A percentile compares a stretch with the other conserved stretches of the same genome.
Evolutionary conservation across 2,113 vertebrate species (phyloP).

Genomic region (Erythrocercus mccallii): DNA sequence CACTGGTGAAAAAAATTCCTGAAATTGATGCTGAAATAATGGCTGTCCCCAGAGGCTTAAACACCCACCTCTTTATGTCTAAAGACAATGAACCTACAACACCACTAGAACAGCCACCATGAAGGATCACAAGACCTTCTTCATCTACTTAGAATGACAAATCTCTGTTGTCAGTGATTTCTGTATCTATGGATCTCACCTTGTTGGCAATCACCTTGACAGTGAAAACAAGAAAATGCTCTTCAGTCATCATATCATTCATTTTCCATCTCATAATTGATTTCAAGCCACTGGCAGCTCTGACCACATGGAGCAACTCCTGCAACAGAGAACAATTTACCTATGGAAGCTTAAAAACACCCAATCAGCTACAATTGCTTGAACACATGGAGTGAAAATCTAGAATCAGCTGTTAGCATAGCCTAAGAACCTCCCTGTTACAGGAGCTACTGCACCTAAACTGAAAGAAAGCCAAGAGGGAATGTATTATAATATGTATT

Average conservation of each 20-base stretch:
- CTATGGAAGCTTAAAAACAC: not conserved
- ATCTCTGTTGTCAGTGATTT: not conserved
- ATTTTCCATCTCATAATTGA: not conserved
- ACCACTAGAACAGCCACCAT: not conserved
- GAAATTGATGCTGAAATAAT: not conserved
- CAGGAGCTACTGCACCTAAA: not conserved
- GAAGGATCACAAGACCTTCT: not conserved
- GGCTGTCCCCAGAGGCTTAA: not conserved
- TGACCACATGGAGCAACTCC: not conserved
- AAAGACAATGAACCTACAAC: not conserved
- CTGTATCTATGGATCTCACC: not conserved
- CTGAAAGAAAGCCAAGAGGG: not conserved
- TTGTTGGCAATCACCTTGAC: not conserved
- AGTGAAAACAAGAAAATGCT: not conserved
- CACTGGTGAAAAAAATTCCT: not conserved
- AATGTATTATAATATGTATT: not conserved
- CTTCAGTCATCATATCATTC: not conserved
- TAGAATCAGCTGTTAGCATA: not conserved
- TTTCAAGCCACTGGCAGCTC: not conserved
- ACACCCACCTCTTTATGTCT: not conserved
- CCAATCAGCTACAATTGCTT: not conserved
- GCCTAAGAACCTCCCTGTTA: not conserved
- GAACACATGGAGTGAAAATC: not conserved
- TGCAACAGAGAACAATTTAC: not conserved
- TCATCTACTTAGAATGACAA: not conserved